Percentiles rank a stretch among this genome's conserved stretches.
Evolutionary conservation across 2,113 vertebrate genomes (phyloP).

Genomic region (Sylvia atricapilla): DNA sequence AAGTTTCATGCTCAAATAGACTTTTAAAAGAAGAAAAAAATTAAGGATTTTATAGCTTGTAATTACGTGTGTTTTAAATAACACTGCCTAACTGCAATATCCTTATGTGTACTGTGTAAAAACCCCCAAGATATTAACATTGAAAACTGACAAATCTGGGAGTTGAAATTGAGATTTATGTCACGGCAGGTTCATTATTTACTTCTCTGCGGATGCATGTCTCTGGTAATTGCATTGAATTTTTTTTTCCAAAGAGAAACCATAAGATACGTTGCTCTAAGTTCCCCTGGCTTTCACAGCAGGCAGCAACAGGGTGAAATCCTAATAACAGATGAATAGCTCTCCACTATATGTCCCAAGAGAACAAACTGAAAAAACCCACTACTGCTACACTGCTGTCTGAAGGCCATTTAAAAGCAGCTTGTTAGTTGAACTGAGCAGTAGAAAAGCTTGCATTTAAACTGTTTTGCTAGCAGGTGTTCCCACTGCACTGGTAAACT

Average conservation of each 20-base stretch:
- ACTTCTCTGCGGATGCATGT: background rate
- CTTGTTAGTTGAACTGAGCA: slow-evolving; percentile 66
- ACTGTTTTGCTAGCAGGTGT: slow-evolving; percentile 63
- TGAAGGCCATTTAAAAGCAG: slow-evolving; percentile 56
- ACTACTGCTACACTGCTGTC: slow-evolving; percentile 13
- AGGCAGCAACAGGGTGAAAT: slow-evolving; percentile 28
- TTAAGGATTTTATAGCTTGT: background rate
- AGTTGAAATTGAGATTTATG: slow-evolving; percentile 25
- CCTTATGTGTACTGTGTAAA: background rate
- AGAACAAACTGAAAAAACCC: background rate
- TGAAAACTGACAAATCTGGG: background rate
- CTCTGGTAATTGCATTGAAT: background rate
- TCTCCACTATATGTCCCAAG: slow-evolving; percentile 43
- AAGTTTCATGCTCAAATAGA: background rate
- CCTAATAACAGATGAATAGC: slow-evolving; percentile 58
- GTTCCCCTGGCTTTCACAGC: slow-evolving; percentile 6
- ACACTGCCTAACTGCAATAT: background rate
- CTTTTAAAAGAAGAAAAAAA: background rate
- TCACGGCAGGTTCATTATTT: background rate
- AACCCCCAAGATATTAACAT: background rate
- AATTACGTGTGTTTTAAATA: background rate
- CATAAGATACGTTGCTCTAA: background rate
- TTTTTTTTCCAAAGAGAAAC: background rate
- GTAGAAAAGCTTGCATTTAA: slow-evolving; percentile 43
- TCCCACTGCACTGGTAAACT: slow-evolving; percentile 31